Conservation (phyloP, 2,888 invertebrate genomes). For the Empis stercorea region DNA sequence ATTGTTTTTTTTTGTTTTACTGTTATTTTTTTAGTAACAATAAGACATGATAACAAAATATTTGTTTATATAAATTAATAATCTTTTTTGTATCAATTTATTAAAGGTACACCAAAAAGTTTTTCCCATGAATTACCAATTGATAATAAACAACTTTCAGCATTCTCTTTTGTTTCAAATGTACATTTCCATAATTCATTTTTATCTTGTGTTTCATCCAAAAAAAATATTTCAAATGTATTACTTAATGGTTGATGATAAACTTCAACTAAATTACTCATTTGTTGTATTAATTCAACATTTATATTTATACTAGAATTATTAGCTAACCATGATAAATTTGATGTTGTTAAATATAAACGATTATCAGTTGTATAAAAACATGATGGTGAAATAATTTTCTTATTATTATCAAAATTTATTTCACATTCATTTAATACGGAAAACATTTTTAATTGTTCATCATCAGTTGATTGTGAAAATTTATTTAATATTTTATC, state of each 20-base stretch:
- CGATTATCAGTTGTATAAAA: constrained; percentile 34
- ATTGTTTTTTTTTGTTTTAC: too few species aligned
- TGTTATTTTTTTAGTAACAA: constrained; percentile 4
- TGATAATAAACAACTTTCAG: constrained; percentile 37
- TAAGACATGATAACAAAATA: too few species aligned
- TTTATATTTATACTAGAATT: constrained; percentile 20
- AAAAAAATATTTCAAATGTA: constrained; percentile 36
- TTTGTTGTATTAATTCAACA: constrained; percentile 35
- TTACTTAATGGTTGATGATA: constrained; percentile 28
- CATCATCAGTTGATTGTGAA: constrained; percentile 20
- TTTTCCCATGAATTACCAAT: constrained; percentile 42
- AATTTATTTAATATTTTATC: constrained; percentile 29
- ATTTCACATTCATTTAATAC: constrained; percentile 36
- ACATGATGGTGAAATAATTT: constrained; percentile 22
- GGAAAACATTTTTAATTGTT: constrained; percentile 34
- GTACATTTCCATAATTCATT: constrained; percentile 39
- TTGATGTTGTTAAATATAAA: constrained; percentile 35
- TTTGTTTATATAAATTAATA: too few species aligned
- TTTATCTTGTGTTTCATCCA: constrained; percentile 39
- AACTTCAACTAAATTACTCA: constrained; percentile 43
- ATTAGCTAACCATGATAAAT: constrained; percentile 37
- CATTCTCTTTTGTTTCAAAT: constrained; percentile 37
- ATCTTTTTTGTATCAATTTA: constrained; percentile 1
- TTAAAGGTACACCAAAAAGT: constrained; percentile 41
- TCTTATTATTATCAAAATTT: constrained; percentile 24